Conservation (phyloP, 2,113 vertebrate genomes). For the Aptenodytes patagonicus region DNA sequence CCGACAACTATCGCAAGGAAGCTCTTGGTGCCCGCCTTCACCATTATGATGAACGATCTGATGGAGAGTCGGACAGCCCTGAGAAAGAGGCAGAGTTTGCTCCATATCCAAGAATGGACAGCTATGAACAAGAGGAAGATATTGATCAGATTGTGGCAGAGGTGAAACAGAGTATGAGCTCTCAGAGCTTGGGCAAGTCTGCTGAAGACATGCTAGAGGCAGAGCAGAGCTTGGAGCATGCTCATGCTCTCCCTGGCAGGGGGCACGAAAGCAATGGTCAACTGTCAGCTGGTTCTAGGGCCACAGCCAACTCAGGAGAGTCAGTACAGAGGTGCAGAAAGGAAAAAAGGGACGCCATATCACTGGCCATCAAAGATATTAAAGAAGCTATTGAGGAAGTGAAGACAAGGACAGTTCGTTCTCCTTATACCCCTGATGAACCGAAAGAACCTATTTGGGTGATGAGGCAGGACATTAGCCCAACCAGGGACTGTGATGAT, state of each 20-base stretch:
- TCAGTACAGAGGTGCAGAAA: constrained; percentile 75
- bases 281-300: constrained; percentile 35
- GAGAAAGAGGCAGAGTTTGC: constrained; percentile 93
- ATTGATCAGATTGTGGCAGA: constrained; percentile 81
- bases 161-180: constrained; percentile 83
- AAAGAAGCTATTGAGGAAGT: constrained; percentile 94
- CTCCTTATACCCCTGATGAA: constrained; percentile 91
- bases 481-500: constrained; percentile 81
- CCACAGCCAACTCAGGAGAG: constrained; percentile 47
- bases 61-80: constrained; percentile 90
- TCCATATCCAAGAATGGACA: constrained; percentile 85
- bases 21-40: constrained; percentile 87
- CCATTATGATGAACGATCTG: constrained; percentile 89
- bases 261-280: constrained; percentile 46
- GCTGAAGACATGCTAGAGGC: constrained; percentile 75
- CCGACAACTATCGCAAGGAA: constrained; percentile 80
- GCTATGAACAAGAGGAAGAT: constrained; percentile 90
- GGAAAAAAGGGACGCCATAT: constrained; percentile 89
- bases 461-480: constrained; percentile 91
- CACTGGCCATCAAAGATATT: constrained; percentile 93
- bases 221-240: constrained; percentile 68
- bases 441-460: constrained; percentile 94
- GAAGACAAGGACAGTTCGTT: constrained; percentile 89
- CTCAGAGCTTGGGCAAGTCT: constrained; percentile 74
- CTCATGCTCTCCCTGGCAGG: not conserved